Percentiles rank a stretch among this genome's conserved stretches.
These are phyloP conservation scores for Planococcus citri DNA, from an alignment of 1,140 invertebrate genomes.

Conservation along the genomic window DNA sequence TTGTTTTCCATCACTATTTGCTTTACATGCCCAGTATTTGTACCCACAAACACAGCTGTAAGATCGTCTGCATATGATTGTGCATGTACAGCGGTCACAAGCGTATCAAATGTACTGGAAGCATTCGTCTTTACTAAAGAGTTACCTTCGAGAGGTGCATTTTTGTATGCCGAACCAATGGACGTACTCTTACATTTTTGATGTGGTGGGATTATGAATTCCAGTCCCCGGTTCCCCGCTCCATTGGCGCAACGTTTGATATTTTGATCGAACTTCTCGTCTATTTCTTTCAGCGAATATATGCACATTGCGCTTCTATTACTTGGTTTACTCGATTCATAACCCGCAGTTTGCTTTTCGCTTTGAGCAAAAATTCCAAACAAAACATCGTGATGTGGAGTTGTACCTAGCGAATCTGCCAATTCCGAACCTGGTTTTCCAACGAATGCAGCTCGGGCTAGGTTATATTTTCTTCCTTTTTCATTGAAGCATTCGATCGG, in stretches of 20 bases:
- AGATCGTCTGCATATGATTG: too few species aligned
- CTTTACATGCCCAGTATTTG: too few species aligned
- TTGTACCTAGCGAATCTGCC: constrained; percentile 74
- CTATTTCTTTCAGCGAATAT: constrained; percentile 83
- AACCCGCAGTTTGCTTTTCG: constrained; percentile 46
- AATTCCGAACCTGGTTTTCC: constrained; percentile 83
- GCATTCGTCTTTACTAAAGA: too few species aligned
- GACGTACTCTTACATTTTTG: too few species aligned
- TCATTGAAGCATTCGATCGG: constrained; percentile 76
- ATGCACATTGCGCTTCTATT: constrained; percentile 76
- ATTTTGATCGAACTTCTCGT: constrained; percentile 92
- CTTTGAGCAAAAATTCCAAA: constrained; percentile 87
- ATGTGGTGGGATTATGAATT: too few species aligned
- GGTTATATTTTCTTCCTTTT: constrained; percentile 68
- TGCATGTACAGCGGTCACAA: too few species aligned
- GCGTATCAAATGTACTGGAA: too few species aligned
- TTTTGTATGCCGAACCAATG: too few species aligned
- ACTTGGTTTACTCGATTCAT: constrained; percentile 49
- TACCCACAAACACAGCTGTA: too few species aligned
- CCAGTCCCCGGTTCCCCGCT: too few species aligned
- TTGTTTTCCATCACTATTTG: too few species aligned
- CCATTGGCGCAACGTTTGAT: constrained; percentile 68
- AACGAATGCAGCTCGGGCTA: constrained; percentile 85
- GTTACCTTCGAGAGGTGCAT: too few species aligned
- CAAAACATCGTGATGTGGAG: constrained; percentile 82